Base-by-base conservation (phyloP, 2,888 invertebrate species). In the Romanomermis culicivorax region DNA sequence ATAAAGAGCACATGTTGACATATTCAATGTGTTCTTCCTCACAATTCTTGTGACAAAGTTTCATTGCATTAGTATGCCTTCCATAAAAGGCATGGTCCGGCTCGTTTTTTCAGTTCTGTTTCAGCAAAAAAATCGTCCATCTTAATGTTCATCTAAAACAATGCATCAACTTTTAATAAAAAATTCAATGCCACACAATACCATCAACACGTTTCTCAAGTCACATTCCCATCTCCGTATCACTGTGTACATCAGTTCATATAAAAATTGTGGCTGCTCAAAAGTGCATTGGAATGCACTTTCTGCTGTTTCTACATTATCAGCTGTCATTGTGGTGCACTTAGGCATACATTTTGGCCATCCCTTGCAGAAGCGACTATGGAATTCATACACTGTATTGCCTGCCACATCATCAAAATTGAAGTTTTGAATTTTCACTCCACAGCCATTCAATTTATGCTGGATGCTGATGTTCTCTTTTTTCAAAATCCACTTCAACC, bases 1-100 rank as follows among this genome's bases (percentile, higher is more conserved):
- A 66, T n/a, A 65, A 29, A 2, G 58, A 58, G 0, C 58, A 61
- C 23, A 64, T 61, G 24, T 64, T 62, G 1, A 60, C 49, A 50
- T 66, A 63, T 14, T 57, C 55, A 3, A 63, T 62, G 29, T 55
- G 42, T 49, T 63, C 61, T 17, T 55, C 55, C 1, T 24, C 56
- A n/a, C n/a, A n/a, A 0, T 54, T 57, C 43, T 62, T 58, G 36
- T 61, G 52, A 29, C 59, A 60, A 4, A 65, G 30, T 23, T 61
- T 54, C 56, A 62, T 56, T 2, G 61, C 60, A 48, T 62, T 61
- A 1, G 62, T 63, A n/a, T 63, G 23, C 1, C 64, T 64, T 1
- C 64, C 64, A 56, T 54, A 63, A 48, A 65, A 64, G 17, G 61
- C 36, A 36, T 36, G 36, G 36, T 11, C 17, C 36, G 11, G 17